Evolutionary conservation across 2,888 invertebrate genomes (phyloP).

Genomic region (Volucella zonaria): DNA sequence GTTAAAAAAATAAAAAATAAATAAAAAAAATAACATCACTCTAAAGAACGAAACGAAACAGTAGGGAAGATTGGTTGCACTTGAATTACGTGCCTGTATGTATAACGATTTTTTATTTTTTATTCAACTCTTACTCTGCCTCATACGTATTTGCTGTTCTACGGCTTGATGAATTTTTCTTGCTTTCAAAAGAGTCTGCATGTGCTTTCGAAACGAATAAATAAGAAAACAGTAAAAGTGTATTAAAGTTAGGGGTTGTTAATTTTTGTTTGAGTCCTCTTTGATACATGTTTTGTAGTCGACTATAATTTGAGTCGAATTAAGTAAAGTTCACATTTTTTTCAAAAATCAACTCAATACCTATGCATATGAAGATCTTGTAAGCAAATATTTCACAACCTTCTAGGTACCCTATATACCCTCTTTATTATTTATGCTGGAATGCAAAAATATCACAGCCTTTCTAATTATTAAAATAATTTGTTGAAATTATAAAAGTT

Average conservation of each 20-base stretch:
- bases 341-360: too few relatives aligned
- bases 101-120: constrained; percentile 12
- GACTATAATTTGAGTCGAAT: constrained; percentile 4
- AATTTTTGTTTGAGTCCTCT: constrained; percentile 14
- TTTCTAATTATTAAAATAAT: too few relatives aligned
- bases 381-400: not conserved
- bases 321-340: too few relatives aligned
- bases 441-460: not conserved
- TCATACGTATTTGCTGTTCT: constrained; percentile 4
- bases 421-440: not conserved
- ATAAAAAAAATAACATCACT: not conserved
- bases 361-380: not conserved
- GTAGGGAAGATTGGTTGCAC: constrained; percentile 61
- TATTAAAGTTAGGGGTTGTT: constrained; percentile 14
- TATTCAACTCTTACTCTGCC: constrained; percentile 12
- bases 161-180: constrained; percentile 44
- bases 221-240: constrained; percentile 39
- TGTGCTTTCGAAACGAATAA: constrained; percentile 2
- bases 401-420: not conserved
- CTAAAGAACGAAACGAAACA: constrained; percentile 25
- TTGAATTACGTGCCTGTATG: constrained; percentile 51
- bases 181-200: constrained; percentile 32
- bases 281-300: constrained; percentile 9
- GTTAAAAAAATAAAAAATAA: constrained; percentile 11
- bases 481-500: too few relatives aligned